A percentile compares a stretch with the other conserved stretches of the same genome.
Evolutionary conservation across 2,797 vertebrate genomes (phyloP).

Genomic region (Poecile montanus): DNA sequence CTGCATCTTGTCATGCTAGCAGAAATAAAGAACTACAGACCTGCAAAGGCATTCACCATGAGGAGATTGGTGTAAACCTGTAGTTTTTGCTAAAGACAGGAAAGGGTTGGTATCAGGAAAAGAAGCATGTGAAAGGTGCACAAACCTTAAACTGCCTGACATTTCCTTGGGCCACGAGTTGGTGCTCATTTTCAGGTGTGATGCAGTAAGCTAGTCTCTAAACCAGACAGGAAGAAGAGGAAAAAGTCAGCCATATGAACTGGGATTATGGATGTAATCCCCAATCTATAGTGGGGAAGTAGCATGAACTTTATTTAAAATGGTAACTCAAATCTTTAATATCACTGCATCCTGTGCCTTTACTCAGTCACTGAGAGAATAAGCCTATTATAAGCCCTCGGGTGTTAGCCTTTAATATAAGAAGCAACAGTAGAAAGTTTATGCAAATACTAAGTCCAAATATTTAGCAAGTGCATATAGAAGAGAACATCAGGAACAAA

Average conservation of each 20-base stretch:
- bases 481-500: neutral
- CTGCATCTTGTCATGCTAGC: neutral
- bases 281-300: neutral
- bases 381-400: constrained; percentile 7
- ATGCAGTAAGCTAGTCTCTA: constrained; percentile 96
- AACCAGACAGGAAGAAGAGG: constrained; percentile 23
- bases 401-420: constrained; percentile 53
- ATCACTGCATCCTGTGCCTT: neutral
- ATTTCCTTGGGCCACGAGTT: constrained; percentile 90
- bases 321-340: constrained; percentile 34
- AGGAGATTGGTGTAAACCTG: neutral
- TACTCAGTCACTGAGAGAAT: neutral
- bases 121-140: neutral
- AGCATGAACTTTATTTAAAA: constrained; percentile 50
- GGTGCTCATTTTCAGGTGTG: constrained; percentile 94
- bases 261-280: constrained; percentile 1
- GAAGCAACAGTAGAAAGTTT: constrained; percentile 39
- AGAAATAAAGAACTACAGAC: neutral
- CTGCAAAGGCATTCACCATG: neutral
- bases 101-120: neutral
- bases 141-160: constrained; percentile 92
- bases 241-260: constrained; percentile 8
- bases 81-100: neutral
- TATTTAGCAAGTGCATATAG: constrained; percentile 42
- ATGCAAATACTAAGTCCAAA: constrained; percentile 49